Base-by-base conservation (phyloP, 2,113 vertebrate genomes). In the human (Homo sapiens) region DNA sequence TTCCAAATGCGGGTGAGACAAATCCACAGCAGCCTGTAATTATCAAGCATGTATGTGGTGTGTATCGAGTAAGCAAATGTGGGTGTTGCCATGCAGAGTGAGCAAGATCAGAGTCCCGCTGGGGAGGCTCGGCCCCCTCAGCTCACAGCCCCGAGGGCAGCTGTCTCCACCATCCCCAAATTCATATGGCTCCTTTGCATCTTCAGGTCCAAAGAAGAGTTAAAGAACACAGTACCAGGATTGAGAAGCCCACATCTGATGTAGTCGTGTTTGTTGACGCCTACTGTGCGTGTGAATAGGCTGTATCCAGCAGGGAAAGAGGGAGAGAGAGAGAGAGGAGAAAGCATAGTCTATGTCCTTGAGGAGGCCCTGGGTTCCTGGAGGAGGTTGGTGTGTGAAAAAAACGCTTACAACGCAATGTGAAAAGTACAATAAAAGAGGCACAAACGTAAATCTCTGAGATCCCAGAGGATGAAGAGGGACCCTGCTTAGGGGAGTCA, bases 91-190 rank as follows among this genome's bases (percentile, higher is more conserved):
- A 0, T 6, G 89, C 68, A 38, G 92, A n/a, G 30, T 0, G 57
- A 57, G 30, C 0, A 25, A 72, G 84, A 40, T 38, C 8, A 11
- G 91, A 93, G 73, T 75, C 70, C 68, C 0, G 5, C 66, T 2
- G 55, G 5, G 5, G 93, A 27, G 83, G 68, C 83, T 32, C 40
- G 0, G 45, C 40, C 7, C 7, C 45, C 35, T 20, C 6, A 25
- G n/a, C 3, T 1, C 5, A 1, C 0, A 40, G 45, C 10, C 52
- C 10, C 0, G 61, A 0, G 80, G 12, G 22, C 17, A 4, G 8
- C 66, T 45, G 5, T 8, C 7, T 14, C 43, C 17, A 1, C 23
- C 0, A 14, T 0, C 1, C 38, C 27, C 27, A 25, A 4, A 35
- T 8, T 6, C 16, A 1, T 1, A 23, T 17, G 30, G 73, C 23